Evolutionary conservation across 2,797 vertebrate genomes (phyloP).

Genomic region (Chrysocyon brachyurus): DNA sequence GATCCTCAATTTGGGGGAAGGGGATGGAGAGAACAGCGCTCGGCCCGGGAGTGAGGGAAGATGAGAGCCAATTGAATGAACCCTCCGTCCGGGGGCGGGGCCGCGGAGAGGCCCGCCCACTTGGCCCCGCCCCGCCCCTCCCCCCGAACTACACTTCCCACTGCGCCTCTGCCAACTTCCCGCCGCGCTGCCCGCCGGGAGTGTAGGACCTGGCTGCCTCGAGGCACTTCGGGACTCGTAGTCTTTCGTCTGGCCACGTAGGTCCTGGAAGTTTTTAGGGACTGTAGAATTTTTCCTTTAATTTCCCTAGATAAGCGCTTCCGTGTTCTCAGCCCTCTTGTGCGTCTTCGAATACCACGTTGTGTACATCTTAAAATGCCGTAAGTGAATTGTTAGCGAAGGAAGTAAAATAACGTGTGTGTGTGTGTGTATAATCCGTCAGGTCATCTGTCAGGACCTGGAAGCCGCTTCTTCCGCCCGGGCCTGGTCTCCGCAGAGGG

Average conservation of each 20-base stretch:
- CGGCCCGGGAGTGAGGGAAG: conserved; percentile 75
- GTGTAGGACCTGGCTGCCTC: neutral
- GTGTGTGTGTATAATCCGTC: no score
- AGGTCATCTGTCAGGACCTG: conserved; percentile 76
- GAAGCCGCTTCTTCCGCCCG: conserved; percentile 75
- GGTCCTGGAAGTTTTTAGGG: conserved; percentile 68
- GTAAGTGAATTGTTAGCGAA: neutral
- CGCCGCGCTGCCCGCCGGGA: conserved; percentile 67
- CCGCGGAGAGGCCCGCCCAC: neutral
- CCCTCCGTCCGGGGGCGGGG: conserved; percentile 72
- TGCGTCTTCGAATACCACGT: neutral
- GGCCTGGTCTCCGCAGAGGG: conserved; percentile 81
- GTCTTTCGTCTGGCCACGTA: neutral
- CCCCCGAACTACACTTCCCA: conserved; percentile 74
- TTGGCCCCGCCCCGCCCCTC: neutral
- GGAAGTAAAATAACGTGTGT: conserved; percentile 7
- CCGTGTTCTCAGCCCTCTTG: fast-evolving
- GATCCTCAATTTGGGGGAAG: conserved; percentile 83
- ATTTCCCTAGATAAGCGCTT: neutral
- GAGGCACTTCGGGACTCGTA: conserved; percentile 46
- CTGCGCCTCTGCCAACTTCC: neutral
- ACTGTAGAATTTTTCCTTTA: neutral
- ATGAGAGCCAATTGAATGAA: conserved; percentile 82
- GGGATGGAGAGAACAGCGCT: conserved; percentile 72
- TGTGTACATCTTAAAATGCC: neutral